Conservation (phyloP, 2,797 vertebrate species). For the Florisuga fusca region DNA sequence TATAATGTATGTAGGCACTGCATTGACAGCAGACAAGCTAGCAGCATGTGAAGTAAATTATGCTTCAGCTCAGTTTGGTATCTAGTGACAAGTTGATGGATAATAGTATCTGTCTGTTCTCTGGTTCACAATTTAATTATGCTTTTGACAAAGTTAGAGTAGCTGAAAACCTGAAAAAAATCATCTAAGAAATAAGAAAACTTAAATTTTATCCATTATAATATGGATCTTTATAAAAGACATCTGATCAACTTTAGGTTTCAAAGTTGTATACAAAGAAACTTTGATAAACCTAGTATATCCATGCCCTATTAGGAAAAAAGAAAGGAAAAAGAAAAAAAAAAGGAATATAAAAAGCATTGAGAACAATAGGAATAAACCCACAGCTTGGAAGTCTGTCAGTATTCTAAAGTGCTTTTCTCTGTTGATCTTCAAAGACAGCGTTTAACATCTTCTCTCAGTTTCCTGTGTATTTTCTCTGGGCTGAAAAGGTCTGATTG, state of each 20-base stretch:
- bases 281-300: neutral
- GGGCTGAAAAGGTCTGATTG: slow-evolving; percentile 51
- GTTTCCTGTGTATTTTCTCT: neutral
- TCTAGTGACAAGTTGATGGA: slow-evolving; percentile 20
- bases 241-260: neutral
- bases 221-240: neutral
- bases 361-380: neutral
- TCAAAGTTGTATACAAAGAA: neutral
- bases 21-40: neutral
- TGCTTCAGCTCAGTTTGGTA: neutral
- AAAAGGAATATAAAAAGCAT: neutral
- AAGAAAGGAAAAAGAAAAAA: neutral
- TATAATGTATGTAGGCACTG: neutral
- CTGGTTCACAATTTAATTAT: slow-evolving; percentile 29
- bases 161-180: neutral
- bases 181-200: neutral
- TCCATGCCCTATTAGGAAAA: neutral
- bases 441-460: neutral
- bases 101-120: slow-evolving; percentile 10
- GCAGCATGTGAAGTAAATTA: neutral
- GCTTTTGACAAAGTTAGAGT: neutral
- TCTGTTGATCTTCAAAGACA: slow-evolving; percentile 4
- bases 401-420: slow-evolving; percentile 10
- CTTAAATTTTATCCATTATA: neutral
- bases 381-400: neutral